Evolutionary conservation across 1,140 invertebrate species (phyloP).

Genomic region (Nephila pilipes): DNA sequence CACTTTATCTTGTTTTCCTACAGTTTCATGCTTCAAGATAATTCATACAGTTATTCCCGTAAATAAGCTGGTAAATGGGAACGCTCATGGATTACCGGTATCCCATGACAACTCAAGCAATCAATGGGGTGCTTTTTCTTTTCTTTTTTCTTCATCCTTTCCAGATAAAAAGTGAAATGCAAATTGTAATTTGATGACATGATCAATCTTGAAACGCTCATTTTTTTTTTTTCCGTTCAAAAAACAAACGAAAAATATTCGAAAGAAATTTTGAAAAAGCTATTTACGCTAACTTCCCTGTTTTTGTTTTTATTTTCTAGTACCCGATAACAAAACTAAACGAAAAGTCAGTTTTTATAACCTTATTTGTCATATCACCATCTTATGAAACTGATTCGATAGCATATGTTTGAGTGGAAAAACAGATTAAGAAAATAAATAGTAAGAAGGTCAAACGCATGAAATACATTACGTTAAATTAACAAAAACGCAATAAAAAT

Average conservation of each 20-base stretch:
- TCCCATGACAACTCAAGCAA: not conserved
- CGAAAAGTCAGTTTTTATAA: too few relatives aligned
- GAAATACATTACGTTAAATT: too few relatives aligned
- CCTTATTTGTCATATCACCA: too few relatives aligned
- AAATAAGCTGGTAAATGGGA: not conserved
- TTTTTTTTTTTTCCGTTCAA: too few relatives aligned
- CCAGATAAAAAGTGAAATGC: constrained; percentile 15
- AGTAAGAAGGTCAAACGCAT: too few relatives aligned
- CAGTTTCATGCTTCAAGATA: not conserved
- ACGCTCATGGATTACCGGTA: constrained; percentile 10
- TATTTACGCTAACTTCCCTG: not conserved
- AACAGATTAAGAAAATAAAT: too few relatives aligned
- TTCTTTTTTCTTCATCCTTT: not conserved
- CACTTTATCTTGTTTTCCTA: not conserved
- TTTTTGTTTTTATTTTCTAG: not conserved
- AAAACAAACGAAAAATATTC: too few relatives aligned
- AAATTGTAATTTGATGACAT: constrained; percentile 12
- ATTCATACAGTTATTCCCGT: not conserved
- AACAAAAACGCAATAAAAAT: too few relatives aligned
- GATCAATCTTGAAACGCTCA: not conserved
- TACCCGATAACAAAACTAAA: not conserved
- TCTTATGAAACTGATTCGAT: too few relatives aligned
- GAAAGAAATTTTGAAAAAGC: not conserved
- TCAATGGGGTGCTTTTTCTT: not conserved
- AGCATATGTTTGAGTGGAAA: too few relatives aligned